A percentile compares a stretch with the other conserved stretches of the same genome.
Conservation (phyloP, 2,888 invertebrate genomes). For the Cerastoderma edule region DNA sequence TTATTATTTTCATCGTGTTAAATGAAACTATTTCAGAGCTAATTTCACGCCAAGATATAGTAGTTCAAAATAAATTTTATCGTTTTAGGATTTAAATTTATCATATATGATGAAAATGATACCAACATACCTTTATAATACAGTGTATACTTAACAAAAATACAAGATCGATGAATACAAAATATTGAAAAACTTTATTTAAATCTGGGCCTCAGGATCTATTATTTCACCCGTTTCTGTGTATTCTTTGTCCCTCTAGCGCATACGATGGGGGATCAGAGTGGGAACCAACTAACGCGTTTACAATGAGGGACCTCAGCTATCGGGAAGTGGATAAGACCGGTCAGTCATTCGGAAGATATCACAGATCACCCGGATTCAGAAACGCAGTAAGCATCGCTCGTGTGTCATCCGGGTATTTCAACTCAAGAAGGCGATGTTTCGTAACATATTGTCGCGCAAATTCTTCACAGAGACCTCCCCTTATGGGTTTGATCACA, state of each 20-base stretch:
- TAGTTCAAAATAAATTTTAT: no score
- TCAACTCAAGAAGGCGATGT: background rate
- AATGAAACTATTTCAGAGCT: no score
- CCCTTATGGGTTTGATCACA: no score
- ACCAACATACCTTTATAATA: no score
- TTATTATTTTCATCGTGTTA: no score
- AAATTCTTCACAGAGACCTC: background rate
- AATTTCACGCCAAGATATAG: no score
- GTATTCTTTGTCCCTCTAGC: background rate
- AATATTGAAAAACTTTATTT: no score
- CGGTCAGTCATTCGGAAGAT: constrained; percentile 4
- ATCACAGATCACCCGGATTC: constrained; percentile 3
- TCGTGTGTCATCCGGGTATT: background rate
- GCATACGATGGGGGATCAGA: background rate
- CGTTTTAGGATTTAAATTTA: no score
- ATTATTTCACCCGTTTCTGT: no score
- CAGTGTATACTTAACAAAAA: no score
- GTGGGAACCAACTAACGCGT: background rate
- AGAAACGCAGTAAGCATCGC: constrained; percentile 1
- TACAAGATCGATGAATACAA: no score
- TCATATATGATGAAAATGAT: no score
- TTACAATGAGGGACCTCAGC: constrained; percentile 10
- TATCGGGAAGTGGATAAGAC: constrained; percentile 10
- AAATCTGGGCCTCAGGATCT: background rate
- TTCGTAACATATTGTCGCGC: background rate